Percentiles rank a stretch among this genome's conserved stretches.
Evolutionary conservation across 2,797 vertebrate species (phyloP).

Genomic region (Helicolenus hilgendorfi): DNA sequence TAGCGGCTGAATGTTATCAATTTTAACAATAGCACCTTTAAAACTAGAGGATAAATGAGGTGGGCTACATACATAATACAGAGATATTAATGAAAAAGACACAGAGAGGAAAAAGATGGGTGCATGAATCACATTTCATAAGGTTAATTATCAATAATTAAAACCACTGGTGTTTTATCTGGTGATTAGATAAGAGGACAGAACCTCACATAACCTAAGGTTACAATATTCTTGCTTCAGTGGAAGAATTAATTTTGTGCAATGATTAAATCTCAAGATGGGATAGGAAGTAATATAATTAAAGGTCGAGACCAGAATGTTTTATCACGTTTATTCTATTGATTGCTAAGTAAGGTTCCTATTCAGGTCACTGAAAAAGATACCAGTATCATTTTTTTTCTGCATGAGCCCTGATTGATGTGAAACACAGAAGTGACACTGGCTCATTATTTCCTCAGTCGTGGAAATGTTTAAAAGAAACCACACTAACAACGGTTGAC

Average conservation of each 20-base stretch:
- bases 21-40: neutral
- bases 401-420: slow-evolving; percentile 20
- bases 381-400: neutral
- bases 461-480: slow-evolving; percentile 14
- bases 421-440: neutral
- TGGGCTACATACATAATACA: neutral
- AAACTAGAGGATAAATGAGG: neutral
- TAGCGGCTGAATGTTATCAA: too few species aligned
- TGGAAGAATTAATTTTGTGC: slow-evolving; percentile 53
- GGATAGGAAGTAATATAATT: slow-evolving; percentile 36
- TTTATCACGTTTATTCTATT: slow-evolving; percentile 31
- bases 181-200: slow-evolving; percentile 47
- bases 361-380: slow-evolving; percentile 11
- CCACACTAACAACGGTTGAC: neutral
- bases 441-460: slow-evolving; percentile 36
- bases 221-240: slow-evolving; percentile 41
- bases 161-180: slow-evolving; percentile 56
- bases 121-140: slow-evolving; percentile 45
- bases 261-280: slow-evolving; percentile 51
- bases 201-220: slow-evolving; percentile 41
- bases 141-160: slow-evolving; percentile 71
- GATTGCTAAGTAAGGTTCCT: slow-evolving; percentile 26
- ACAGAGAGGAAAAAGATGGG: neutral
- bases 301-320: slow-evolving; percentile 34
- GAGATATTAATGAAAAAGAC: slow-evolving; percentile 18